phyloP scores from a whole-genome alignment of 1,140 invertebrate species.

The Ganaspis sp. region DNA sequence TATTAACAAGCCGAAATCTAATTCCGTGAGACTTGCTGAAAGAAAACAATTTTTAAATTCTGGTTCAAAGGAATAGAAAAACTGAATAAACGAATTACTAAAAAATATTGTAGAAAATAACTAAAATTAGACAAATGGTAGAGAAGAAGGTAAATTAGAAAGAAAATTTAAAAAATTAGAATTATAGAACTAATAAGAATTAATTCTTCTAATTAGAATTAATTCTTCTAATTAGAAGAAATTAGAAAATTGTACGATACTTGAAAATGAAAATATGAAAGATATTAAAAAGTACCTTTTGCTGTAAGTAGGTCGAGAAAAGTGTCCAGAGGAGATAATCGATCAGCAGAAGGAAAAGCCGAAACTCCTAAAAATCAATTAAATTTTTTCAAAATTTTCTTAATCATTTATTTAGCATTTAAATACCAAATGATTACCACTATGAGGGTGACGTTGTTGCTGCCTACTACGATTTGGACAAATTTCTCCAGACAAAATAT shows the following conservation, averaged over 20 bases:
- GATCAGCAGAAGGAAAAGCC: constrained; percentile 83
- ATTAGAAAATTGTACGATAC: too few species aligned
- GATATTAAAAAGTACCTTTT: constrained; percentile 77
- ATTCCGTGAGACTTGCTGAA: constrained; percentile 85
- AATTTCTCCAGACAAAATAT: constrained; percentile 83
- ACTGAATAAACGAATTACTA: too few species aligned
- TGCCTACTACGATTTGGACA: constrained; percentile 69
- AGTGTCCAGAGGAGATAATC: constrained; percentile 87
- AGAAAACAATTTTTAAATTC: constrained; percentile 50
- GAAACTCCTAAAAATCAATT: constrained; percentile 77
- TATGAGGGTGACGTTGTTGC: constrained; percentile 70
- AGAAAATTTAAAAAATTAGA: constrained; percentile 38
- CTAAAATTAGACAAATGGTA: too few species aligned
- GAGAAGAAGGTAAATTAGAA: too few species aligned
- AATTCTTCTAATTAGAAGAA: too few species aligned
- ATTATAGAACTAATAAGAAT: too few species aligned
- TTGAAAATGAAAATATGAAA: too few species aligned
- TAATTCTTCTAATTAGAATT: too few species aligned
- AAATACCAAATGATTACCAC: constrained; percentile 58
- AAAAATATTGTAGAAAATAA: too few species aligned
- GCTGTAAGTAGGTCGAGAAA: constrained; percentile 90
- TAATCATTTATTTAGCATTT: background rate
- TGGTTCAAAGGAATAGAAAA: too few species aligned
- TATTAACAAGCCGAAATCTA: constrained; percentile 88
- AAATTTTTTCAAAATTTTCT: constrained; percentile 17